Evolutionary conservation across 2,888 invertebrate genomes (phyloP).

Genomic region (Epinotia ramella): DNA sequence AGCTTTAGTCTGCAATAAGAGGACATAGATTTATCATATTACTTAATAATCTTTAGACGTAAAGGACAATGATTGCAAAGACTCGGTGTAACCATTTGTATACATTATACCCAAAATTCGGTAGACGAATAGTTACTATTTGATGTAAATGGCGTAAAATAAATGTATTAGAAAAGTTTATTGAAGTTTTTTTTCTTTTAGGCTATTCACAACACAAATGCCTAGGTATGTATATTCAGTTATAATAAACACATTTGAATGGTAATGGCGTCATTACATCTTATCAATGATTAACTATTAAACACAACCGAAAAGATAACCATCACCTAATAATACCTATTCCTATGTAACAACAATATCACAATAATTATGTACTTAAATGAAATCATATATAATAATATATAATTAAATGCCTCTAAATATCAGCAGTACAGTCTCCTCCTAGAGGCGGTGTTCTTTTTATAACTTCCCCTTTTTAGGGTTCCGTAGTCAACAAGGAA

Average conservation of each 20-base stretch:
- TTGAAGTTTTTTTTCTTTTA: slow-evolving; percentile 41
- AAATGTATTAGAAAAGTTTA: slow-evolving; percentile 69
- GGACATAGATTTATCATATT: slow-evolving; percentile 9
- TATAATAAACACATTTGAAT: neutral
- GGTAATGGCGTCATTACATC: neutral
- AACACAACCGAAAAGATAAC: neutral
- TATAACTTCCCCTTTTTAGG: no score
- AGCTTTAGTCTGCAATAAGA: neutral
- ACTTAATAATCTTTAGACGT: slow-evolving; percentile 15
- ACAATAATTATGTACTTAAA: no score
- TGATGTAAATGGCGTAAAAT: slow-evolving; percentile 76
- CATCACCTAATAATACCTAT: neutral
- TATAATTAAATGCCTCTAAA: no score
- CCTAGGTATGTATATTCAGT: no score
- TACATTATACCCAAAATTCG: slow-evolving; percentile 62
- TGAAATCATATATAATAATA: no score
- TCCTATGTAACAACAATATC: no score
- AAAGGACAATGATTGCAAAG: slow-evolving; percentile 54
- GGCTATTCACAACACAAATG: no score
- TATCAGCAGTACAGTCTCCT: no score
- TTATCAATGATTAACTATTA: neutral
- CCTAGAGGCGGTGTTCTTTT: no score
- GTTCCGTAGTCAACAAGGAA: no score
- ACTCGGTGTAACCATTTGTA: slow-evolving; percentile 53
- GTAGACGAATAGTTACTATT: slow-evolving; percentile 73